Conservation (phyloP, 92 coral and sea anemone species). For the Virgularia gustaviana region DNA sequence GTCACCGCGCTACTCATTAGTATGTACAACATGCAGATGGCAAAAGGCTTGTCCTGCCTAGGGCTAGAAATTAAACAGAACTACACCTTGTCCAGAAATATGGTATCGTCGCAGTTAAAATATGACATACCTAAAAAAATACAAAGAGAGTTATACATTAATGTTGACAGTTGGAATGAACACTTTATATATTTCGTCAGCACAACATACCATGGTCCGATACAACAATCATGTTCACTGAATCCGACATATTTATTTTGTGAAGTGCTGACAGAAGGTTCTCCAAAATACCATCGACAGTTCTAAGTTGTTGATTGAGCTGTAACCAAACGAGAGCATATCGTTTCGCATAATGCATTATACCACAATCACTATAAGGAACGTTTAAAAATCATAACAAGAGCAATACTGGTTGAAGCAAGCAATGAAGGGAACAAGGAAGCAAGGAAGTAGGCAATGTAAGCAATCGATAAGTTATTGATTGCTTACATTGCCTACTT, state of each 20-base stretch:
- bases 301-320: constrained; percentile 51
- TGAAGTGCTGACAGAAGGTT: constrained; percentile 67
- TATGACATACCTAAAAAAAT: constrained; percentile 72
- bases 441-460: no score
- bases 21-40: background rate
- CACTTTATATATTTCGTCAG: no score
- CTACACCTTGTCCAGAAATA: constrained; percentile 71
- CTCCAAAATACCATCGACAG: constrained; percentile 78
- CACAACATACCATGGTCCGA: constrained; percentile 78
- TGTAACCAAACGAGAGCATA: constrained; percentile 14
- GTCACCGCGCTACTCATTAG: no score
- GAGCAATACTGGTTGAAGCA: background rate
- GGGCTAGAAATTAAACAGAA: background rate
- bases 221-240: constrained; percentile 67
- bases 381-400: background rate
- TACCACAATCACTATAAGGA: no score
- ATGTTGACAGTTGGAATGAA: no score
- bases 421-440: background rate
- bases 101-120: constrained; percentile 57
- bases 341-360: no score
- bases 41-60: background rate
- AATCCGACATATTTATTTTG: constrained; percentile 55
- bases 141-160: background rate
- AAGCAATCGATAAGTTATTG: no score
- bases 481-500: no score